Evolutionary conservation across 2,797 vertebrate species (phyloP).

Genomic region (Notolepis coatsorum): DNA sequence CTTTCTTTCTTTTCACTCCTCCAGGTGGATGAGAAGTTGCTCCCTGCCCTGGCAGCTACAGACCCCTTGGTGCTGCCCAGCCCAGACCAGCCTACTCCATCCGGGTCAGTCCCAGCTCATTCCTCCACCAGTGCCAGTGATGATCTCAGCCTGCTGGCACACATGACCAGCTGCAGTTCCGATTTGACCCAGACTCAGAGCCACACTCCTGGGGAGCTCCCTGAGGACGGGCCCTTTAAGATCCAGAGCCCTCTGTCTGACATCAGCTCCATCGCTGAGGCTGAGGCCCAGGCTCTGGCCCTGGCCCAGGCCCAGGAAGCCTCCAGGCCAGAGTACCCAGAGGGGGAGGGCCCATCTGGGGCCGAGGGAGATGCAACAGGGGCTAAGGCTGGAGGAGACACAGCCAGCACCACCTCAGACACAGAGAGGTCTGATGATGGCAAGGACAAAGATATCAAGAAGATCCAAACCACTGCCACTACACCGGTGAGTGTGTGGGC

Average conservation of each 20-base stretch:
- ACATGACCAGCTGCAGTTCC: constrained; percentile 90
- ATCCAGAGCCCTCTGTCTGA: constrained; percentile 92
- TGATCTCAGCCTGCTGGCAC: constrained; percentile 95
- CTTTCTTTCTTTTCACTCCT: not conserved
- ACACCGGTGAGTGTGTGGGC: constrained; percentile 86
- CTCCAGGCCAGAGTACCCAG: constrained; percentile 79
- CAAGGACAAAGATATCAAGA: constrained; percentile 96
- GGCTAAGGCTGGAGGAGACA: constrained; percentile 87
- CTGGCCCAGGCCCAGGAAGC: constrained; percentile 68
- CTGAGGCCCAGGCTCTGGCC: constrained; percentile 66
- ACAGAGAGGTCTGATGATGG: constrained; percentile 98
- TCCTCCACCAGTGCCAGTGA: constrained; percentile 87
- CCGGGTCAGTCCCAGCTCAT: constrained; percentile 50
- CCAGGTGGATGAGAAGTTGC: constrained; percentile 93
- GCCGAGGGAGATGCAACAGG: constrained; percentile 84
- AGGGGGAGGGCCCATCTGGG: constrained; percentile 84
- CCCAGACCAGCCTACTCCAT: constrained; percentile 83
- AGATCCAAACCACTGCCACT: constrained; percentile 97
- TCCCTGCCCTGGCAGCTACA: constrained; percentile 90
- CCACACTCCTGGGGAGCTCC: constrained; percentile 84
- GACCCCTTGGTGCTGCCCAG: constrained; percentile 90
- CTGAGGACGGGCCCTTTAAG: constrained; percentile 93
- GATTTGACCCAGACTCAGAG: constrained; percentile 87
- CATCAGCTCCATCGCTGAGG: constrained; percentile 89
- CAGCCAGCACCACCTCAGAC: constrained; percentile 93